Evolutionary conservation across 2,113 vertebrate genomes (phyloP), one percentile per base, ranked within the genome.

Genomic region (Clupea harengus): DNA sequence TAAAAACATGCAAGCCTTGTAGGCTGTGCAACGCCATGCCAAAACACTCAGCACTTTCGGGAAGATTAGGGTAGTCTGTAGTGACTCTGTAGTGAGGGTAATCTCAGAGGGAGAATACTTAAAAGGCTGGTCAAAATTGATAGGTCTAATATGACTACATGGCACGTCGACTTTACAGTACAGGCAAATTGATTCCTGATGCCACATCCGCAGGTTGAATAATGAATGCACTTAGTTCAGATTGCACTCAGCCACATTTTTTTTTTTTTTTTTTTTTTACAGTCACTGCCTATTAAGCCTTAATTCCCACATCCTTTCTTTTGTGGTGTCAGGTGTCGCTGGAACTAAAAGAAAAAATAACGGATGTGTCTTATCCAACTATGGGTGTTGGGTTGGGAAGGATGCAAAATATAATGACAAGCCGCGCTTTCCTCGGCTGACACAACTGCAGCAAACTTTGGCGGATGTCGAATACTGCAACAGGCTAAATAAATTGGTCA

Each of bases 201-300:
- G 82, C 83, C 86, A 81, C 72, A 78, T 88, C 87, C 86, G 67
- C 8, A 49, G 6, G 49, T 83, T 88, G 83, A 89, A 88, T 85
- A 57, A 88, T 86, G 80, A 11, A 89, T 85, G 22, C 81, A 82
- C 46, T 75, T n/a, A n/a, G n/a, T n/a, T n/a, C n/a, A n/a, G n/a
- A n/a, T n/a, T 81, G 83, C 54, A 64, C 4, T 4, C 18, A 60
- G 39, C 39, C 39, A 39, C n/a, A n/a, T n/a, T n/a, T n/a, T n/a
- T n/a, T n/a, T n/a, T n/a, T n/a, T n/a, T n/a, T n/a, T n/a, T n/a
- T n/a, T n/a, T n/a, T n/a, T n/a, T n/a, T n/a, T n/a, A n/a, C n/a
- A 39, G 2, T 39, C 18, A 60, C 54, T 25, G 60, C 0, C 60
- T 25, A 22, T 11, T 17, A 81, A 9, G 11, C 82, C 46, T 46